Conservation (phyloP, 2,888 invertebrate genomes). For the Cybosia mesomella region DNA sequence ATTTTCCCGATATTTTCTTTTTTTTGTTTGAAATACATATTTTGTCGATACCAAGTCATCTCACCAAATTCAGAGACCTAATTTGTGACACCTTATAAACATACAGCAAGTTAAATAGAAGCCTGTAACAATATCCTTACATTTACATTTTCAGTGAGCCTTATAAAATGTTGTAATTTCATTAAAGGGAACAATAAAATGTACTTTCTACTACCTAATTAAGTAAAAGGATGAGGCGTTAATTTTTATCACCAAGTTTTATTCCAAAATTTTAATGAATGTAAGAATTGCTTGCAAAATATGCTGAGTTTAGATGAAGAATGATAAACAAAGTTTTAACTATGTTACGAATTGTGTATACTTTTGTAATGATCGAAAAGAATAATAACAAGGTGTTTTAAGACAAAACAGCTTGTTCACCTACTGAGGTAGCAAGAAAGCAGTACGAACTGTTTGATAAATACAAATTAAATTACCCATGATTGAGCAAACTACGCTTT, state of each 20-base stretch:
- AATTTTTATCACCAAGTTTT: slow-evolving; percentile 31
- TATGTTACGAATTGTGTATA: slow-evolving; percentile 9
- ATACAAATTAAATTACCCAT: too few relatives aligned
- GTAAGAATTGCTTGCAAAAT: slow-evolving; percentile 11
- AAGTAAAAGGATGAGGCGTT: slow-evolving; percentile 33
- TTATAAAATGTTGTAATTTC: slow-evolving; percentile 23
- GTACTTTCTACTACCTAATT: slow-evolving; percentile 20
- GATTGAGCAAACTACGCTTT: too few relatives aligned
- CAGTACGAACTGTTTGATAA: too few relatives aligned
- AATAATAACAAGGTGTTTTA: slow-evolving; percentile 14
- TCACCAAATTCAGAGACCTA: too few relatives aligned
- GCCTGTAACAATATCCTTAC: neutral
- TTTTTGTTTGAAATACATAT: too few relatives aligned
- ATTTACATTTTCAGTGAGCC: slow-evolving; percentile 3
- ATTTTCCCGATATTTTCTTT: too few relatives aligned
- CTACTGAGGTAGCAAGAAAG: neutral
- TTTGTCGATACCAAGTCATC: too few relatives aligned
- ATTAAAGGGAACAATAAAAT: slow-evolving; percentile 28
- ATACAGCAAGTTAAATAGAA: too few relatives aligned
- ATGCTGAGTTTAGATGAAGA: neutral
- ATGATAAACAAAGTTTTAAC: slow-evolving; percentile 21
- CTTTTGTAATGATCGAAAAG: slow-evolving; percentile 15
- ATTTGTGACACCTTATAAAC: too few relatives aligned
- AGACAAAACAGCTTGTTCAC: neutral
- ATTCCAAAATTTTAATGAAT: slow-evolving; percentile 20